Conservation (phyloP, 2,797 vertebrate species). For the Fratercula arctica region DNA sequence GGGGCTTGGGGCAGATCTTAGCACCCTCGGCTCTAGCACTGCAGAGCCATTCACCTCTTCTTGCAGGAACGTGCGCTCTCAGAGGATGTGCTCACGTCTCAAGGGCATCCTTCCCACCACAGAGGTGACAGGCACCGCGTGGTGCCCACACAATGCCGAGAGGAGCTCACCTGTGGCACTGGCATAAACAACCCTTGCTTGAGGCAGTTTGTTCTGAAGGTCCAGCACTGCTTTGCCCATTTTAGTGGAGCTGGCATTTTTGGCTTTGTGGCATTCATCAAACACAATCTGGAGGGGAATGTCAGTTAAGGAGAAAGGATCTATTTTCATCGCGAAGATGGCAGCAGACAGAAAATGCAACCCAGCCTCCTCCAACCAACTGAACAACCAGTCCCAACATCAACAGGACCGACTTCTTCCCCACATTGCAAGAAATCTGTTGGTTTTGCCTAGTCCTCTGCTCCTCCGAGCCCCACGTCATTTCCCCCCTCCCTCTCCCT, state of each 20-base stretch:
- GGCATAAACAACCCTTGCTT: slow-evolving; percentile 95
- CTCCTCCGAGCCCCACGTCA: neutral
- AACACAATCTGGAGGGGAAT: slow-evolving; percentile 87
- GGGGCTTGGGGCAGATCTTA: neutral
- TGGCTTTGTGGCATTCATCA: slow-evolving; percentile 99
- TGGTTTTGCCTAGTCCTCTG: neutral
- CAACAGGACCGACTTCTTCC: neutral
- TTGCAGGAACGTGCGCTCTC: accelerated
- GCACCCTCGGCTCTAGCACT: neutral
- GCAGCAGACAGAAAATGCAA: neutral
- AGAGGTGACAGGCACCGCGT: neutral
- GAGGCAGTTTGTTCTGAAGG: slow-evolving; percentile 94
- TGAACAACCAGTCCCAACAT: neutral
- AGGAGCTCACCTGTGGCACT: slow-evolving; percentile 91
- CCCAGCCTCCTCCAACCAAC: neutral
- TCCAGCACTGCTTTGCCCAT: slow-evolving; percentile 98
- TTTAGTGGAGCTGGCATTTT: slow-evolving; percentile 97
- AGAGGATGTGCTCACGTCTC: neutral
- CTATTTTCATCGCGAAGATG: neutral
- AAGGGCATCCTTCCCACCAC: neutral
- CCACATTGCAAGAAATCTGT: neutral
- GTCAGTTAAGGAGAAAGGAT: slow-evolving; percentile 66
- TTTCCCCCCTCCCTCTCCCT: neutral
- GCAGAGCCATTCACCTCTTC: neutral
- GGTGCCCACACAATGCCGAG: accelerated